Evolutionary conservation across 2,113 vertebrate genomes (phyloP).

Genomic region (Protobothrops mucrosquamatus): DNA sequence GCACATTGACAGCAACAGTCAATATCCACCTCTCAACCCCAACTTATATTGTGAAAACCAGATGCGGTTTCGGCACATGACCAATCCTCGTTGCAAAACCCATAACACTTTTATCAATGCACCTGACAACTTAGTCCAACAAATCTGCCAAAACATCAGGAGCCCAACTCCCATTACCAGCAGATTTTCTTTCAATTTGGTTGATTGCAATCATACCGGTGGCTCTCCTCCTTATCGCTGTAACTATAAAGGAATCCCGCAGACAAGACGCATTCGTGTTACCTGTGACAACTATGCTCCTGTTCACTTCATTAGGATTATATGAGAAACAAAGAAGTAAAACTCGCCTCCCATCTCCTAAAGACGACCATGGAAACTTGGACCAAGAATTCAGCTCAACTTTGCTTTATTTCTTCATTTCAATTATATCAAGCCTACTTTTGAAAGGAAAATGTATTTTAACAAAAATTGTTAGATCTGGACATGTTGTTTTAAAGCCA

Average conservation of each 20-base stretch:
- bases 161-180: neutral
- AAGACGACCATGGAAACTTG: neutral
- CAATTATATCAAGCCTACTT: neutral
- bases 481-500: neutral
- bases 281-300: neutral
- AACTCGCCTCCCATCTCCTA: neutral
- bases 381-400: neutral
- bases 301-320: neutral
- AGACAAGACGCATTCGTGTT: neutral
- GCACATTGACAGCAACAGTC: neutral
- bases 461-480: neutral
- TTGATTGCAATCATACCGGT: neutral
- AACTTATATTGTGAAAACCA: neutral
- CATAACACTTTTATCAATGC: neutral
- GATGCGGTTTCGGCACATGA: neutral
- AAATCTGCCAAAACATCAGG: neutral
- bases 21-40: neutral
- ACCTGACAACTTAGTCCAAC: fast-evolving
- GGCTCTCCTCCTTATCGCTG: neutral
- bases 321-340: too few species aligned
- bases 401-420: neutral
- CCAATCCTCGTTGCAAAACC: neutral
- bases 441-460: neutral
- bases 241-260: neutral
- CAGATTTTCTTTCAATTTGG: neutral